Conservation (phyloP, 2,797 vertebrate genomes). For the Tapirus indicus region DNA sequence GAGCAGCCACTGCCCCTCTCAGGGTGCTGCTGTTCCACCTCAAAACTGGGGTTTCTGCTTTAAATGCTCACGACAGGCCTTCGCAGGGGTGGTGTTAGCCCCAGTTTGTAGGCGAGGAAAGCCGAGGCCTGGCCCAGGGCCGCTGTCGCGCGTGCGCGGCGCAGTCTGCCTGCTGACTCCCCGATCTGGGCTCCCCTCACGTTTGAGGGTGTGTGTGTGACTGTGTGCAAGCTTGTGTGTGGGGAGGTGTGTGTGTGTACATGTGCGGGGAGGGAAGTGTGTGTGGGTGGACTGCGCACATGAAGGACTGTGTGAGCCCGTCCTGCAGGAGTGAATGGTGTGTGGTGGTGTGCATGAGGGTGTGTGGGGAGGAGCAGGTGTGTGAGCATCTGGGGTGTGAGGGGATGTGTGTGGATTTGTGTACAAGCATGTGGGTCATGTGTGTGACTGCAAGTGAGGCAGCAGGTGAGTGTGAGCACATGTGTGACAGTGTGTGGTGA, state of each 20-base stretch:
- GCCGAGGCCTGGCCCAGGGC: neutral
- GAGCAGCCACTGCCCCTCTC: neutral
- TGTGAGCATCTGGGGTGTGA: neutral
- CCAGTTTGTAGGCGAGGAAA: neutral
- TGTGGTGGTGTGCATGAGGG: neutral
- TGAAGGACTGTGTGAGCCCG: neutral
- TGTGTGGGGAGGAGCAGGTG: neutral
- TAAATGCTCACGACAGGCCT: fast-evolving
- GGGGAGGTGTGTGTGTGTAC: neutral
- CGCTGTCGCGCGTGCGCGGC: neutral
- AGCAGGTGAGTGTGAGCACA: neutral
- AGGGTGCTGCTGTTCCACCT: fast-evolving
- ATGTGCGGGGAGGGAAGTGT: neutral
- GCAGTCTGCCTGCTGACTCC: neutral
- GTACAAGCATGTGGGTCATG: no score
- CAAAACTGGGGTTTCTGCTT: neutral
- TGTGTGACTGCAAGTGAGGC: no score
- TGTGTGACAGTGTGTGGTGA: neutral
- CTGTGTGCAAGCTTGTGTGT: neutral
- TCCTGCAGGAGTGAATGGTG: neutral
- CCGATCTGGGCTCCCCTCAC: neutral
- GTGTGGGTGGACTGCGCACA: neutral
- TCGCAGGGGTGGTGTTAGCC: neutral
- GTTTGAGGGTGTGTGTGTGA: neutral
- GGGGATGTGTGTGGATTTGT: neutral